These are phyloP conservation scores for Periplaneta americana DNA, from an alignment of 1,140 invertebrate genomes.

Conservation along the genomic window DNA sequence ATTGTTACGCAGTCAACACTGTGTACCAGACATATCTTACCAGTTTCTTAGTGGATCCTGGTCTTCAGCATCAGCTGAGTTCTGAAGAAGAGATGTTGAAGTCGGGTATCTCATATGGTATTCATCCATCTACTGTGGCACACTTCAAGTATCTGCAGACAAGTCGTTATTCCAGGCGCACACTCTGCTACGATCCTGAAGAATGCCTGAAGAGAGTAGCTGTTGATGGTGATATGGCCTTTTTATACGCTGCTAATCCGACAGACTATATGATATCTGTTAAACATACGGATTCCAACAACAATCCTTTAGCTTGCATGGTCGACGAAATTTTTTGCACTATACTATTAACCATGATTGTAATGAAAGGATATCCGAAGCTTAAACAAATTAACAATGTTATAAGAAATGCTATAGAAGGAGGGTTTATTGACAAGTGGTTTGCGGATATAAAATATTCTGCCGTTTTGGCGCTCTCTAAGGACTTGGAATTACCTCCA, in stretches of 20 bases:
- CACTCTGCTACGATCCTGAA: background rate
- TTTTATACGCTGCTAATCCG: background rate
- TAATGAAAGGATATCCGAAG: background rate
- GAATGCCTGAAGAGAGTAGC: background rate
- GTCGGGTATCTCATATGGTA: background rate
- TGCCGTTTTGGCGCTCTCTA: background rate
- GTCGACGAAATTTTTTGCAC: background rate
- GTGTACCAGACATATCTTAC: background rate
- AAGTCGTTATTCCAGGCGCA: background rate
- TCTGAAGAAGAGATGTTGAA: background rate
- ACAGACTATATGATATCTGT: background rate
- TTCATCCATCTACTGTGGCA: background rate
- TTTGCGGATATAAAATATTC: background rate
- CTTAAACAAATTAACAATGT: background rate
- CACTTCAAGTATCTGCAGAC: background rate
- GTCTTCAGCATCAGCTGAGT: background rate
- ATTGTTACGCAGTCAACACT: background rate
- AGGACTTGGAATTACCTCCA: background rate
- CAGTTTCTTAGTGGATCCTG: background rate
- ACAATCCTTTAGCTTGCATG: background rate
- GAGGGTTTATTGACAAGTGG: background rate
- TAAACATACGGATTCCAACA: background rate
- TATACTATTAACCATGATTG: background rate
- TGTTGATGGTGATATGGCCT: background rate
- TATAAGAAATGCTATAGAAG: background rate